Evolutionary conservation across 2,797 vertebrate genomes (phyloP), one percentile per base, ranked within the genome.

Genomic region (Ceryle rudis): DNA sequence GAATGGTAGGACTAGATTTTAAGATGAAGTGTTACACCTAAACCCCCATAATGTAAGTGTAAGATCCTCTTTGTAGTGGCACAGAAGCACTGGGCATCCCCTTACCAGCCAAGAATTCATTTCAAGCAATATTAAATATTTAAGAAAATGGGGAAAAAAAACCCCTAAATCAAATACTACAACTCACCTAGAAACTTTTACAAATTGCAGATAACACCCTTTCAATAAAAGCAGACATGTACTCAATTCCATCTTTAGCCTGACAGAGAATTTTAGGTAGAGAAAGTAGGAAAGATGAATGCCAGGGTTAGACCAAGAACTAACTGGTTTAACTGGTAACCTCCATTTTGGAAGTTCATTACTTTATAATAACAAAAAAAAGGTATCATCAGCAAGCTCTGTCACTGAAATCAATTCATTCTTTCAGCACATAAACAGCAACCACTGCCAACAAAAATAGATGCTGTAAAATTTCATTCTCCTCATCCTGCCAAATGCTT

Each of bases 21-120:
- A 77, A 49, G 9, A 15, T 6, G n/a, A 52, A 10, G 25, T 29
- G 74, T 92, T 47, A 70, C 33, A 54, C n/a, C 17, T 74, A 79
- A 87, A 35, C 13, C 29, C 13, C 71, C 6, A 25, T 28, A 71
- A 72, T 1, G 0, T 6, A n/a, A 60, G 11, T 28, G 5, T 29
- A 15, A 65, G 26, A 69, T 42, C 29, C 31, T 11, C 17, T 70
- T 15, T 70, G 33, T 9, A 46, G 51, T 23, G 20, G 14, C 20
- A 64, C 9, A 73, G 81, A 75, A 20, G 14, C 44, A 42, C 69
- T 11, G 4, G 55, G 25, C 70, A 9, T 4, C 4, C 22, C 22
- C 21, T 5, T 57, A 35, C 9, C 25, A 10, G 18, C 25, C 54
- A 87, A 29, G 39, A 87, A 71, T n/a, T 51, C 5, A 84, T 51